These are phyloP conservation scores for Zalophus californianus DNA, from an alignment of 2,797 vertebrate species.

Conservation along the genomic window DNA sequence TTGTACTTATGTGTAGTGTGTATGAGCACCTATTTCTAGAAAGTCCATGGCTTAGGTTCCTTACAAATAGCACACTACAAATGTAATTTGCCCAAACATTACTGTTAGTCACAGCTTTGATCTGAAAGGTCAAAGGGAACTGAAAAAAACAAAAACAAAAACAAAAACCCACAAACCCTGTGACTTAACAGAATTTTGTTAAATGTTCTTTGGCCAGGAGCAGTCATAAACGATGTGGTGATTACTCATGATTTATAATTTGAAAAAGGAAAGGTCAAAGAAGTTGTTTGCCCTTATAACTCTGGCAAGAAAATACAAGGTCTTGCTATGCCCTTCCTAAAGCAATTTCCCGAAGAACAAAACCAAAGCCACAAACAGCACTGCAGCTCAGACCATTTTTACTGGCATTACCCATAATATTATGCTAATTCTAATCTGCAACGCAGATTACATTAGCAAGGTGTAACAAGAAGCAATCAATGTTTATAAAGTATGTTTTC, in stretches of 20 bases:
- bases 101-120: constrained; percentile 62
- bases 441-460: constrained; percentile 71
- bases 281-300: neutral
- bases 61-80: constrained; percentile 50
- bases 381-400: neutral
- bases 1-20: neutral
- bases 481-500: constrained; percentile 53
- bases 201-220: constrained; percentile 52
- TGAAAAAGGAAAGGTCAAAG: constrained; percentile 56
- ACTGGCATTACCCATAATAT: neutral
- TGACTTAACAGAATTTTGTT: constrained; percentile 58
- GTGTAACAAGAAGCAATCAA: constrained; percentile 66
- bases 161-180: neutral
- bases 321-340: constrained; percentile 6
- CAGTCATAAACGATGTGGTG: neutral
- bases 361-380: neutral
- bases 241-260: constrained; percentile 42
- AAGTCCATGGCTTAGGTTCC: constrained; percentile 48
- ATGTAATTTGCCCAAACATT: constrained; percentile 54
- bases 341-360: constrained; percentile 47
- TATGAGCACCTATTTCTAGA: constrained; percentile 22
- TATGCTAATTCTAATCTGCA: constrained; percentile 76
- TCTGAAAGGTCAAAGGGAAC: constrained; percentile 70
- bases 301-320: constrained; percentile 40
- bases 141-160: neutral